Evolutionary conservation across 1,140 invertebrate species (phyloP).

Genomic region (Sitobion miscanthi): DNA sequence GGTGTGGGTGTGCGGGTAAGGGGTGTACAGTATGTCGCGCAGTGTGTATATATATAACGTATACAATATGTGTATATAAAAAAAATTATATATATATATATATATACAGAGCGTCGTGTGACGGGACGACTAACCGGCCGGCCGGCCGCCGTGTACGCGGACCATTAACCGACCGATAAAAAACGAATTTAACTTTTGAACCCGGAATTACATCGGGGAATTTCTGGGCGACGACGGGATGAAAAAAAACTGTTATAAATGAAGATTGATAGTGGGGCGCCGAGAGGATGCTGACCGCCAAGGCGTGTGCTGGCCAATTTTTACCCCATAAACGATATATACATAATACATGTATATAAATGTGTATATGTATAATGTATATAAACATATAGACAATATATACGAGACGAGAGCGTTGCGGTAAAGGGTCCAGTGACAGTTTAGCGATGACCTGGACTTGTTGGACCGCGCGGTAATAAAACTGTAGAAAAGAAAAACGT

Average conservation of each 20-base stretch:
- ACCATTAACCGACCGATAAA: constrained; percentile 49
- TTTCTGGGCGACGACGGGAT: background rate
- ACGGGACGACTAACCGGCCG: background rate
- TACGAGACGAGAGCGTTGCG: background rate
- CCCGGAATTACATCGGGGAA: background rate
- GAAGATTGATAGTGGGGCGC: constrained; percentile 33
- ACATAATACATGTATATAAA: background rate
- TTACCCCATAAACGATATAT: background rate
- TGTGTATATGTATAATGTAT: background rate
- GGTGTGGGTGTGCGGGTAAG: no score
- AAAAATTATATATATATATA: background rate
- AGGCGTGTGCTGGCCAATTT: constrained; percentile 3
- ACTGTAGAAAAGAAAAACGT: constrained; percentile 18
- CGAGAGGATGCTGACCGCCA: constrained; percentile 16
- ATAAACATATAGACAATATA: background rate
- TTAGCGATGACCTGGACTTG: constrained; percentile 32
- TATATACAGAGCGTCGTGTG: background rate
- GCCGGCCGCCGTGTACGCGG: background rate
- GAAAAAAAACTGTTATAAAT: constrained; percentile 41
- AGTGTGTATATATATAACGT: background rate
- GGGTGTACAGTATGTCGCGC: background rate
- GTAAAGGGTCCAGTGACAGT: constrained; percentile 18
- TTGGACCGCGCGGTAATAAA: constrained; percentile 31
- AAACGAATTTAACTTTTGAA: constrained; percentile 45
- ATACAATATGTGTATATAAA: background rate